Base-by-base conservation (phyloP, 2,797 vertebrate species). In the Fundulus diaphanus region DNA sequence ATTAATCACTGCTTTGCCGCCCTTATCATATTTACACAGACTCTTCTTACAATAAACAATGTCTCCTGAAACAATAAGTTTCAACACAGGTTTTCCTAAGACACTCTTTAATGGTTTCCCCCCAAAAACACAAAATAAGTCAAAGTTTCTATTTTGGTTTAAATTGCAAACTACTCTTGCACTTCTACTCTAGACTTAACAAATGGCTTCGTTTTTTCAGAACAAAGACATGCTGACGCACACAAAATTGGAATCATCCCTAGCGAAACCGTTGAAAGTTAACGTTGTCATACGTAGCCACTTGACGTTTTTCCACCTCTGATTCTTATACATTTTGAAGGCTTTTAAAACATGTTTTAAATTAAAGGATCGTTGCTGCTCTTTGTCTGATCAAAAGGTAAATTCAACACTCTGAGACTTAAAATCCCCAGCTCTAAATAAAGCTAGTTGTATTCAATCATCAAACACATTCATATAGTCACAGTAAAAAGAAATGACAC, bases 51-150 rank as follows among this genome's bases (percentile, higher is more conserved):
- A 68, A 29, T 27, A 29, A 57, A 24, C n/a, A 77, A 70, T 63
- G 37, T 70, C 52, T 73, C 49, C 57, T 49, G 12, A 70, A 73
- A 65, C 31, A 51, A 70, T 24, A 76, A 80, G 81, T 66, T 56
- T 74, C 54, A 40, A 54, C 72, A 76, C 77, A 69, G 51, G 78
- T 51, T 74, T 29, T 29, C 15, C 68, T 70, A n/a, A 29, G 22
- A 22, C 6, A 54, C 15, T 27, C 35, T 22, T 16, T 49, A 49
- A 18, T 16, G 40, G 3, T 31, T 61, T 20, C 12, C 24, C 1
- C 5, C 16, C 13, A 42, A 44, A 37, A 27, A 42, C n/a, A 49
- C 15, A 18, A 18, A 49, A 72, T 48, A n/a, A 65, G 61, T 65
- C 18, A 42, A 5, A 37, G 16, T 1, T 54, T 5, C 37, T 54